Evolutionary conservation across 2,113 vertebrate genomes (phyloP).

Genomic region (Sylvia atricapilla): DNA sequence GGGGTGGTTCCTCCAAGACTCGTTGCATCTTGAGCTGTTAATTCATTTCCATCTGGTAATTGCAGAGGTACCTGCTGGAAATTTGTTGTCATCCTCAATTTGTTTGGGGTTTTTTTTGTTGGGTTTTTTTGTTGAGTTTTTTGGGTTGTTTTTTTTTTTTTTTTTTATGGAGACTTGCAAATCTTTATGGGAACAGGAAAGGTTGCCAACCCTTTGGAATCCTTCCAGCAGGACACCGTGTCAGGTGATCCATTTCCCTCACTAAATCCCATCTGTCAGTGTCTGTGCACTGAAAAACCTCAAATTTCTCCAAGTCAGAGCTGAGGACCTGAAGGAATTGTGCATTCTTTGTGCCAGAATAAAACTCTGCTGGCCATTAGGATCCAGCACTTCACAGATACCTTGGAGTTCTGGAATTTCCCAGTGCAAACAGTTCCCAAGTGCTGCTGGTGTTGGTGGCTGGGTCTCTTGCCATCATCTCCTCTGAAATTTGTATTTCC

Average conservation of each 20-base stretch:
- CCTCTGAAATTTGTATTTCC: background rate
- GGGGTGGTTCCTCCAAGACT: background rate
- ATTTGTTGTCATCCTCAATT: accelerated
- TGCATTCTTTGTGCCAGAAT: too few species aligned
- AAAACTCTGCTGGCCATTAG: background rate
- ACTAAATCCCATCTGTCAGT: background rate
- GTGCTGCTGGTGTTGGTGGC: background rate
- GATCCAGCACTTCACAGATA: background rate
- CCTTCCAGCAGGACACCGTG: background rate
- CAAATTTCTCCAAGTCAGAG: background rate
- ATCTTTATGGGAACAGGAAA: background rate
- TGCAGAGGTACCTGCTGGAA: background rate
- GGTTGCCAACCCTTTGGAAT: background rate
- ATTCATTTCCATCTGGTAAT: background rate
- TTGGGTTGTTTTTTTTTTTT: background rate
- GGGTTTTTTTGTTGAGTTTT: background rate
- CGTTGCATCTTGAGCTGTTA: background rate
- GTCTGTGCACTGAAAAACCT: background rate
- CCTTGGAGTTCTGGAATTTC: background rate
- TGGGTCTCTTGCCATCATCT: too few species aligned
- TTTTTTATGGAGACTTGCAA: background rate
- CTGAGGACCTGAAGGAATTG: background rate
- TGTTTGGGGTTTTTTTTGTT: too few species aligned
- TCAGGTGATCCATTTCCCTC: background rate
- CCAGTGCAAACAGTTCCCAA: background rate